phyloP scores from a whole-genome alignment of 53 echinoderm and acorn worm genomes.

The Glandiceps talaboti region DNA sequence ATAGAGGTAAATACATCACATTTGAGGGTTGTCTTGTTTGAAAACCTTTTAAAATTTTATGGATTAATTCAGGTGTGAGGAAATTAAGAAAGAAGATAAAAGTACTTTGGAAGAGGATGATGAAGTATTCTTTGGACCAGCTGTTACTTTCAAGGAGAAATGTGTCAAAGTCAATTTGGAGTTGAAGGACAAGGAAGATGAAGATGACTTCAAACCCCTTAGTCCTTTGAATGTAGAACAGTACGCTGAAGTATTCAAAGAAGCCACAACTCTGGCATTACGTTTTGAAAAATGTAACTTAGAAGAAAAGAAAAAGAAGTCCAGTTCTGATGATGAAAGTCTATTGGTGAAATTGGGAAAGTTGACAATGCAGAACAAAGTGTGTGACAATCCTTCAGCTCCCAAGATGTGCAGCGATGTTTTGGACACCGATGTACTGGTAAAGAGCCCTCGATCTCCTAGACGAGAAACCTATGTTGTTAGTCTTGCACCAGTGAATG shows the following conservation, averaged over 20 bases:
- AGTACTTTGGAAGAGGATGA: conserved; percentile 70
- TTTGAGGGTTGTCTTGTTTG: no score
- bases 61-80: no score
- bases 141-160: conserved; percentile 73
- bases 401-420: background rate
- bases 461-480: conserved; percentile 29
- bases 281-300: conserved; percentile 17
- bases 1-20: no score
- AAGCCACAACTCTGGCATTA: conserved; percentile 55
- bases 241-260: conserved; percentile 73
- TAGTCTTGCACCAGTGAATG: conserved; percentile 11
- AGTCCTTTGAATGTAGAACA: conserved; percentile 77
- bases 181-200: conserved; percentile 22
- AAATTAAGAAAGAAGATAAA: no score
- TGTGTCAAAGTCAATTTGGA: conserved; percentile 79
- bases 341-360: conserved; percentile 1
- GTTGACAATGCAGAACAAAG: background rate
- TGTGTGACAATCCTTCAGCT: background rate
- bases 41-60: no score
- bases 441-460: background rate
- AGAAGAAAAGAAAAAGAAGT: background rate
- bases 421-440: background rate
- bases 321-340: background rate
- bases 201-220: conserved; percentile 25
- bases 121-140: conserved; percentile 92